Percentiles rank a stretch among this genome's conserved stretches.
phyloP scores from a whole-genome alignment of 1,140 invertebrate species.

The Galendromus occidentalis region DNA sequence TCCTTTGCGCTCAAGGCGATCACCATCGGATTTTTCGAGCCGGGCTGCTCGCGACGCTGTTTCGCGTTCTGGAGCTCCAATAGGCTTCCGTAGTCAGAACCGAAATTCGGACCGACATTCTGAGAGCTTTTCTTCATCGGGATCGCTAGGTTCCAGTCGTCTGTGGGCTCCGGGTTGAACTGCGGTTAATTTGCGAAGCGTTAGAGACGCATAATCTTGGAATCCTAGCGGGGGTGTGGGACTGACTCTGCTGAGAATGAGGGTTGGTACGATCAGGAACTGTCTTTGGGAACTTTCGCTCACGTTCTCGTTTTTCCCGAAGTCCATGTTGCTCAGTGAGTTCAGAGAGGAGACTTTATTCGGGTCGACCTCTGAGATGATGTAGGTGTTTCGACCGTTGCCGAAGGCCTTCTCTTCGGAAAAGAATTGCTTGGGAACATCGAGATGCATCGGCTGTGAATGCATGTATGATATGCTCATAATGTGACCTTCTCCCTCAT shows the following conservation, averaged over 20 bases:
- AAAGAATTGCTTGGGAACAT: not conserved
- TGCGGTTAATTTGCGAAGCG: no score
- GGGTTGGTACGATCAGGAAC: not conserved
- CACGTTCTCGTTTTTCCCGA: not conserved
- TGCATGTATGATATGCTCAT: not conserved
- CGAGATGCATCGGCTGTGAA: not conserved
- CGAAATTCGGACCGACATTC: not conserved
- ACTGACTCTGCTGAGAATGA: no score
- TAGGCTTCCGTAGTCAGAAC: not conserved
- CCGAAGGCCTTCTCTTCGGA: not conserved
- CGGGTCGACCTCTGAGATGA: not conserved
- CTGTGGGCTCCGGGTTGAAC: not conserved
- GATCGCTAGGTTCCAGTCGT: not conserved
- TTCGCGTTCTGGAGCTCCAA: not conserved
- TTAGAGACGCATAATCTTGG: no score
- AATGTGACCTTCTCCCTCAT: not conserved
- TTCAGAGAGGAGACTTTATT: not conserved
- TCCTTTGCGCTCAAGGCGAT: not conserved
- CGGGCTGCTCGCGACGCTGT: not conserved
- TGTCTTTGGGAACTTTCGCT: not conserved
- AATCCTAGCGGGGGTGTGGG: no score
- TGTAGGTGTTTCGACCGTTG: conserved; percentile 5
- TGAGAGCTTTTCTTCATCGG: not conserved
- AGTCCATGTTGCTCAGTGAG: not conserved
- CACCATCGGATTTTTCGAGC: not conserved